A percentile compares a stretch with the other conserved stretches of the same genome.
Evolutionary conservation across 2,888 invertebrate species (phyloP).

Genomic region (Graphium colonna): DNA sequence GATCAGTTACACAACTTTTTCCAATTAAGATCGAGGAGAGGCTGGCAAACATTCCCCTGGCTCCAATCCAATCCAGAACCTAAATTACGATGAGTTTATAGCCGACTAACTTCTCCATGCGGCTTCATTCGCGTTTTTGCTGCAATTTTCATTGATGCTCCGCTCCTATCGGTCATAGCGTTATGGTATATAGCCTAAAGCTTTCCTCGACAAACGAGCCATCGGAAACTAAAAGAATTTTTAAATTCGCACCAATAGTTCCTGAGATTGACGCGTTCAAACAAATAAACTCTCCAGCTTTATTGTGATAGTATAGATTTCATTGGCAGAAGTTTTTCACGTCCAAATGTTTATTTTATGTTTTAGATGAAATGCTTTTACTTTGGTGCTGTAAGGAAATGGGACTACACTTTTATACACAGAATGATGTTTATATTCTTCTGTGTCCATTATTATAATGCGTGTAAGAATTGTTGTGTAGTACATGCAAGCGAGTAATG

Average conservation of each 20-base stretch:
- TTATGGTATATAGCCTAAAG: too few relatives aligned
- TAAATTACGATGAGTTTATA: conserved; percentile 2
- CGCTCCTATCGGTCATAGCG: too few relatives aligned
- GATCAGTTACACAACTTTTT: conserved; percentile 23
- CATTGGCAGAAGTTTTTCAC: background rate
- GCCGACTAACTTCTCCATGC: too few relatives aligned
- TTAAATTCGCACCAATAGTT: too few relatives aligned
- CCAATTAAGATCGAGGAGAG: conserved; percentile 19
- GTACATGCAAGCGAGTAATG: background rate
- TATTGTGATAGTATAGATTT: too few relatives aligned
- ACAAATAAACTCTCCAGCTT: too few relatives aligned
- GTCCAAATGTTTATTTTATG: background rate
- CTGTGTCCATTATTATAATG: background rate
- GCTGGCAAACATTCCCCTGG: conserved; percentile 20
- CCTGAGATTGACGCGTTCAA: too few relatives aligned
- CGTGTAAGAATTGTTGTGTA: background rate
- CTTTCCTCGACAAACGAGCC: too few relatives aligned
- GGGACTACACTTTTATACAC: background rate
- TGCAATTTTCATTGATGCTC: too few relatives aligned
- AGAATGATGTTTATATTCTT: background rate
- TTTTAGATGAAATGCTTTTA: background rate
- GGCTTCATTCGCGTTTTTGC: too few relatives aligned
- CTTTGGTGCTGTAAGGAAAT: background rate
- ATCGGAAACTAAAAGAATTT: too few relatives aligned
- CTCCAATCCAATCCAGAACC: conserved; percentile 15